Conservation (phyloP, 2,797 vertebrate genomes). For the Paedocypris micromegethes region DNA sequence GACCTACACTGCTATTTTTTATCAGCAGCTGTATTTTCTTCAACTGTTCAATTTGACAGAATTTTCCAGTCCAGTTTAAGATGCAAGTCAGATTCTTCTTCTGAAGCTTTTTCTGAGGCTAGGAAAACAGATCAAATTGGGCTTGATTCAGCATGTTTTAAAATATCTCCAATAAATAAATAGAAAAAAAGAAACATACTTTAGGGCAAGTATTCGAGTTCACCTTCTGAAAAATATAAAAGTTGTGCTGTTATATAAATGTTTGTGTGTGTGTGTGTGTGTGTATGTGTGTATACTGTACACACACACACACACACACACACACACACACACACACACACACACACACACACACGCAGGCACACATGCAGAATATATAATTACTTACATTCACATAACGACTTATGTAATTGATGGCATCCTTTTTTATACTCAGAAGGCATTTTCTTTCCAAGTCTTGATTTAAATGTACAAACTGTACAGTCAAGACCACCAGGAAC, state of each 20-base stretch:
- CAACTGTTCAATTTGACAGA: neutral
- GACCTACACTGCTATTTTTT: conserved; percentile 11
- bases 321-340: too few species aligned
- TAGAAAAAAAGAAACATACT: too few species aligned
- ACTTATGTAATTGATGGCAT: rapidly evolving
- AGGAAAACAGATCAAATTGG: neutral
- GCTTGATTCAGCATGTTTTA: too few species aligned
- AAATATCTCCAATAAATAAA: too few species aligned
- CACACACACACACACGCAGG: too few species aligned
- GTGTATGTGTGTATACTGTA: too few species aligned
- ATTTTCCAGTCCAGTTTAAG: conserved; percentile 4
- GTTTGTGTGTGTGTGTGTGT: too few species aligned
- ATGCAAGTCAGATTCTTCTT: neutral
- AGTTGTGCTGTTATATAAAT: too few species aligned
- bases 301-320: too few species aligned
- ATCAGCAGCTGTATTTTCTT: neutral
- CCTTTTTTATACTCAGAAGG: neutral
- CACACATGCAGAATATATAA: neutral
- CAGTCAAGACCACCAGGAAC: conserved; percentile 29
- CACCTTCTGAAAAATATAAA: too few species aligned
- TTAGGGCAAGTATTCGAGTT: too few species aligned
- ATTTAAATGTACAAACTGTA: conserved; percentile 1
- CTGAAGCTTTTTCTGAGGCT: rapidly evolving
- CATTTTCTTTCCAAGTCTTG: neutral
- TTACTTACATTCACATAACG: conserved; percentile 17